A percentile compares a stretch with the other conserved stretches of the same genome.
These are phyloP conservation scores for Cylloceria caligata DNA, from an alignment of 2,888 invertebrate species.

Conservation along the genomic window DNA sequence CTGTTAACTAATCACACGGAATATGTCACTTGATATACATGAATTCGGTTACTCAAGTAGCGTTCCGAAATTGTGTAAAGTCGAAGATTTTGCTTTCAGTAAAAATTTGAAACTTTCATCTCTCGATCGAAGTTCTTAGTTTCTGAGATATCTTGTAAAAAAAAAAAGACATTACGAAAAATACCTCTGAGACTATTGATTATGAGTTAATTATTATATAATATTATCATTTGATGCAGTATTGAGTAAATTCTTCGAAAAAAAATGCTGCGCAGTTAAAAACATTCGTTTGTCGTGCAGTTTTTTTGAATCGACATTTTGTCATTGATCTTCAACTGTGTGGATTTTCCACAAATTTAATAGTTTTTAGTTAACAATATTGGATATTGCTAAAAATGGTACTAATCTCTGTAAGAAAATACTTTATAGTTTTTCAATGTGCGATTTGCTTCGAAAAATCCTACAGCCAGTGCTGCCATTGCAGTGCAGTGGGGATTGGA, in stretches of 20 bases:
- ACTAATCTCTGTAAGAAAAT: background rate
- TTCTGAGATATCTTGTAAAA: background rate
- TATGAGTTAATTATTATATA: too few relatives aligned
- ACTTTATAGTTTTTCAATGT: background rate
- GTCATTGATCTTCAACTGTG: too few relatives aligned
- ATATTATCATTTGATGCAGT: too few relatives aligned
- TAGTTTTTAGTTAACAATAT: too few relatives aligned
- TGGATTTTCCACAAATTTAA: too few relatives aligned
- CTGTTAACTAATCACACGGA: background rate
- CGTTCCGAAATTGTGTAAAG: background rate
- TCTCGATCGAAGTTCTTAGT: background rate
- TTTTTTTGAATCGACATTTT: too few relatives aligned
- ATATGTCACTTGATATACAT: background rate
- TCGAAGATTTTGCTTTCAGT: background rate
- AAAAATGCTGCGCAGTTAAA: too few relatives aligned
- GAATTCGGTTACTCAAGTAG: background rate
- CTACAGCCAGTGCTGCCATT: conserved; percentile 25
- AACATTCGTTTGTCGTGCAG: too few relatives aligned
- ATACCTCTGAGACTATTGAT: too few relatives aligned
- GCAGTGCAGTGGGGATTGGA: background rate
- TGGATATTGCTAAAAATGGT: background rate
- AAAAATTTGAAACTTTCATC: background rate
- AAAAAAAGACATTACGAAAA: too few relatives aligned
- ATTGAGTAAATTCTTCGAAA: too few relatives aligned
- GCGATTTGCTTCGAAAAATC: background rate